Base-by-base conservation (phyloP, 2,113 vertebrate genomes). In the Amphilophus citrinellus region DNA sequence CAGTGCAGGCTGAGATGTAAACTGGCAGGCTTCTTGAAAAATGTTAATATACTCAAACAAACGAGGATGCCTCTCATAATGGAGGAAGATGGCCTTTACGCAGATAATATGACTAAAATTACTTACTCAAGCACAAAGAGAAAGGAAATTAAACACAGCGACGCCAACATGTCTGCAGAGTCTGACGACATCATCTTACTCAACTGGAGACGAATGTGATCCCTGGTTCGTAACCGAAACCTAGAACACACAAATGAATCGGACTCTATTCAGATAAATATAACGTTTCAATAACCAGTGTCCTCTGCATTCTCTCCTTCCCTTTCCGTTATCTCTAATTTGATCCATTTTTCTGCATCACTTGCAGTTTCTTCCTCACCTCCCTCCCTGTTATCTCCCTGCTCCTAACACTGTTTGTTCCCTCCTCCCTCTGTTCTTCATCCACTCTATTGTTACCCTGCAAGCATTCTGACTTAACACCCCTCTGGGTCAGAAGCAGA, bases 381-480 rank as follows among this genome's bases (percentile, higher is more conserved):
- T 53, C 56, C 10, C 44, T 32, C 8, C 18, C 73, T 35, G 22
- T 15, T 3, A 5, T 27, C 22, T 68, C 42, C 42, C 5, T 68
- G 65, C 47, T 68, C 15, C 0, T 47, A 50, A 68, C 96, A 94
- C 96, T 83, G 30, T 61, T 44, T 66, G 18, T 65, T 59, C 1
- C 42, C 24, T 8, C 47, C 37, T 35, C 58, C 14, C 18, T 20
- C 65, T 44, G 27, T 17, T 84, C 44, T 68, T 68, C 35, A 66
- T 47, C 11, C 44, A 47, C 44, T 50, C 80, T 37, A 10, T 4
- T 2, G 11, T 39, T 9, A n/a, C 42, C 37, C 2, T 18, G 7
- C 37, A 30, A 44, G 7, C 14, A 30, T 42, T 22, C 7, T 5
- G 20, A 42, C 81, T 96, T 42, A 58, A 17, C 60, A 3, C 47